These are phyloP conservation scores for Augochlorella aurata DNA, from an alignment of 2,888 invertebrate species.

Conservation along the genomic window DNA sequence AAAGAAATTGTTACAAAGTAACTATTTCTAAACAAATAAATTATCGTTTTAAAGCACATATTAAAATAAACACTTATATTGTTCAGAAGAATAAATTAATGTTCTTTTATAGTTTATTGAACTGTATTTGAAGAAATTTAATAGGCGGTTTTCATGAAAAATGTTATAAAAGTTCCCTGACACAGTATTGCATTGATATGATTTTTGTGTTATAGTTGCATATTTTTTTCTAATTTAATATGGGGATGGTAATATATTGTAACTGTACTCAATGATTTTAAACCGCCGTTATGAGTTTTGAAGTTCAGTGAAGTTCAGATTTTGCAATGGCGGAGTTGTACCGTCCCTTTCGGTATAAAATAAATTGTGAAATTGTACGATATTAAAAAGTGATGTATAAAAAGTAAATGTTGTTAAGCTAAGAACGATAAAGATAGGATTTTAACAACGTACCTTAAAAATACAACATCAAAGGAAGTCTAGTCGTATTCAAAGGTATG, in stretches of 20 bases:
- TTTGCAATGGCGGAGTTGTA: conserved; percentile 45
- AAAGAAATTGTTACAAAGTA: background rate
- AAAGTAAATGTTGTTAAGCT: conserved; percentile 1
- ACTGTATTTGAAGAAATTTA: background rate
- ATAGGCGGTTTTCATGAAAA: background rate
- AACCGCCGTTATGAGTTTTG: conserved; percentile 26
- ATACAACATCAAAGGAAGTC: background rate
- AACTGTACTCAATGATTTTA: background rate
- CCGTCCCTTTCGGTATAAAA: conserved; percentile 3
- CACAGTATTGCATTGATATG: background rate
- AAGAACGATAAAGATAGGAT: background rate
- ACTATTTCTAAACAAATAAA: background rate
- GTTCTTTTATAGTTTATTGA: background rate
- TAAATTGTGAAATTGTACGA: conserved; percentile 17
- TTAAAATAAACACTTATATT: background rate
- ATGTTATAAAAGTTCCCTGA: background rate
- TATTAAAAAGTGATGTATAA: background rate
- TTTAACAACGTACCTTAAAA: background rate
- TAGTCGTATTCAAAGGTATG: conserved; percentile 27
- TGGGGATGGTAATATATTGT: background rate
- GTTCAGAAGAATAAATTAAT: background rate
- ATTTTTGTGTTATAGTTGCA: background rate
- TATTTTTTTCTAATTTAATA: background rate
- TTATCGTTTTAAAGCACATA: background rate
- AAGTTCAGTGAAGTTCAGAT: conserved; percentile 5